phyloP scores from a whole-genome alignment of 2,888 invertebrate genomes.

The Sialis lutaria region DNA sequence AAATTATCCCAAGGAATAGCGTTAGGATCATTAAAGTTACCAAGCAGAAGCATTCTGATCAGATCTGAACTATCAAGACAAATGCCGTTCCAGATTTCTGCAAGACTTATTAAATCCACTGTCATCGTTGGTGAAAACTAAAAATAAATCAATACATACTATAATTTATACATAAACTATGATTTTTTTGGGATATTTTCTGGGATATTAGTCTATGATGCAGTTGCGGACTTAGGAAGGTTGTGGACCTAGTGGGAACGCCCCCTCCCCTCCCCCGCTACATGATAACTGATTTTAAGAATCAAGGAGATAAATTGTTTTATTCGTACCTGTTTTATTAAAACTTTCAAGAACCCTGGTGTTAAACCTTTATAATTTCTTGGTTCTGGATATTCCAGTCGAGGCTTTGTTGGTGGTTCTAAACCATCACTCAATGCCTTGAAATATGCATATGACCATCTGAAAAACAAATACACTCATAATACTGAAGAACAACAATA shows the following conservation, averaged over 20 bases:
- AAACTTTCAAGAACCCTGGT: slow-evolving; percentile 58
- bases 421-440: slow-evolving; percentile 56
- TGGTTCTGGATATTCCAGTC: slow-evolving; percentile 54
- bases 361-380: slow-evolving; percentile 58
- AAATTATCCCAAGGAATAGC: slow-evolving; percentile 56
- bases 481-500: not conserved
- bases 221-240: no score
- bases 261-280: no score
- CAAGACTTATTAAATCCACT: slow-evolving; percentile 23
- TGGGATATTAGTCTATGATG: no score
- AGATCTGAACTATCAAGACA: slow-evolving; percentile 45
- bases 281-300: no score
- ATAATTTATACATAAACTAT: no score
- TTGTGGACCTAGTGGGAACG: no score
- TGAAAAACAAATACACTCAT: slow-evolving; percentile 13
- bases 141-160: not conserved
- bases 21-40: slow-evolving; percentile 43
- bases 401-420: slow-evolving; percentile 65
- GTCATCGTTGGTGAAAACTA: slow-evolving; percentile 24
- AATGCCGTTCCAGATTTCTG: slow-evolving; percentile 42
- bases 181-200: no score
- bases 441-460: slow-evolving; percentile 74
- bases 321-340: slow-evolving; percentile 51
- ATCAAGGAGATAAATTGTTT: no score
- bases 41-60: slow-evolving; percentile 49